These are phyloP conservation scores for Syngnathoides biaculeatus DNA, from an alignment of 2,113 vertebrate genomes.

Conservation along the genomic window DNA sequence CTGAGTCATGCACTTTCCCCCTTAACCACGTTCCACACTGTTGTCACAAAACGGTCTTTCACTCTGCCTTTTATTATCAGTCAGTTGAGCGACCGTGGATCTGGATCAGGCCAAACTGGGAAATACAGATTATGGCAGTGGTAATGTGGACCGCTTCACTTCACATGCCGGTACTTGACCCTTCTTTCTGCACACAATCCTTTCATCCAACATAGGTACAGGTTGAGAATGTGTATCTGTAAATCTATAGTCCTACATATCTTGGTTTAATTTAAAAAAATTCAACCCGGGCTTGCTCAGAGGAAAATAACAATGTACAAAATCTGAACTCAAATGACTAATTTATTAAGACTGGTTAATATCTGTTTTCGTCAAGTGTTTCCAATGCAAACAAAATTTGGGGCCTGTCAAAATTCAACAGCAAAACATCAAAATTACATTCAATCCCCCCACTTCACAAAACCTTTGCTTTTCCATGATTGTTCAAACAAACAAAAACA, in stretches of 20 bases:
- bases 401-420: no score
- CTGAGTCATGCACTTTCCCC: conserved; percentile 68
- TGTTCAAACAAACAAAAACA: no score
- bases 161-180: conserved; percentile 55
- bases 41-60: conserved; percentile 69
- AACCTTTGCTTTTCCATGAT: no score
- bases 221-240: conserved; percentile 46
- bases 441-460: no score
- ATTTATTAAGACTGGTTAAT: neutral
- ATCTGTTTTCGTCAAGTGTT: no score
- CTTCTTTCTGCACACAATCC: conserved; percentile 34
- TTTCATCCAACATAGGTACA: conserved; percentile 23
- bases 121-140: conserved; percentile 65
- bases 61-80: conserved; percentile 61
- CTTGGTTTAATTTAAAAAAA: conserved; percentile 43
- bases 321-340: neutral
- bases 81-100: conserved; percentile 63
- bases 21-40: conserved; percentile 33
- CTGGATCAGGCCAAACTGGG: conserved; percentile 64
- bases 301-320: neutral
- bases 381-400: no score
- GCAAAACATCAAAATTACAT: no score
- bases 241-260: conserved; percentile 40
- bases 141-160: conserved; percentile 63
- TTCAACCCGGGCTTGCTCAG: neutral